Conservation (phyloP, 1,140 invertebrate species). For the Brachystomella parvula region DNA sequence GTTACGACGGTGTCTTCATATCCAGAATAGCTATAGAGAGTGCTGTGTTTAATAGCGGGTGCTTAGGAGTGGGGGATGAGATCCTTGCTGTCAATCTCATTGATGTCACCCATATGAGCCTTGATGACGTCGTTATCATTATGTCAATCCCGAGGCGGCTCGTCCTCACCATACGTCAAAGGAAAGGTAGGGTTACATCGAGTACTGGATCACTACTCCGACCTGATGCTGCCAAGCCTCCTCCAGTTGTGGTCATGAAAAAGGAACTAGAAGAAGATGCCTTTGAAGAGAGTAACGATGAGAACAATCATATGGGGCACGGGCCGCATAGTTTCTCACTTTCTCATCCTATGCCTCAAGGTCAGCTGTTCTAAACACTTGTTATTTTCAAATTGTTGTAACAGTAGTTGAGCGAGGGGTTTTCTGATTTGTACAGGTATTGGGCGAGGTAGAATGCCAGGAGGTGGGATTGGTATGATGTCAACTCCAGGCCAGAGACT, state of each 20-base stretch:
- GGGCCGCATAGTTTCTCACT: slow-evolving; percentile 18
- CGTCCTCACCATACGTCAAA: slow-evolving; percentile 78
- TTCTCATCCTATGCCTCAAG: background rate
- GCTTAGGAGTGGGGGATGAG: slow-evolving; percentile 95
- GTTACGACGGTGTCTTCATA: slow-evolving; percentile 93
- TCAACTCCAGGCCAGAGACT: slow-evolving; percentile 14
- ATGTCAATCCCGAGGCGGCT: slow-evolving; percentile 96
- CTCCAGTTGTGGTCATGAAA: slow-evolving; percentile 88
- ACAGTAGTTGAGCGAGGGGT: background rate
- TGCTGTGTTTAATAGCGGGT: slow-evolving; percentile 90
- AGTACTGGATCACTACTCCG: slow-evolving; percentile 25
- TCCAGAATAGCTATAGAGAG: slow-evolving; percentile 95
- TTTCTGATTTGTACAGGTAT: slow-evolving; percentile 14
- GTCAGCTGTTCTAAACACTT: slow-evolving; percentile 41
- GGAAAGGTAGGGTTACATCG: slow-evolving; percentile 41
- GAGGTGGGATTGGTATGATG: slow-evolving; percentile 8
- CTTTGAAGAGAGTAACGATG: slow-evolving; percentile 43
- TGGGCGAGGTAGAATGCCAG: slow-evolving; percentile 19
- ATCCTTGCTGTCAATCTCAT: slow-evolving; percentile 96
- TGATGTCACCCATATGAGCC: slow-evolving; percentile 91
- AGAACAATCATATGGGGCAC: slow-evolving; percentile 32
- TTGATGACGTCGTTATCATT: slow-evolving; percentile 82
- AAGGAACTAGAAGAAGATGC: slow-evolving; percentile 79
- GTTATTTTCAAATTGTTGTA: background rate
- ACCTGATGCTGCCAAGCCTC: slow-evolving; percentile 53